Conservation (phyloP, 1,140 invertebrate genomes). For the Neodiprion lecontei region DNA sequence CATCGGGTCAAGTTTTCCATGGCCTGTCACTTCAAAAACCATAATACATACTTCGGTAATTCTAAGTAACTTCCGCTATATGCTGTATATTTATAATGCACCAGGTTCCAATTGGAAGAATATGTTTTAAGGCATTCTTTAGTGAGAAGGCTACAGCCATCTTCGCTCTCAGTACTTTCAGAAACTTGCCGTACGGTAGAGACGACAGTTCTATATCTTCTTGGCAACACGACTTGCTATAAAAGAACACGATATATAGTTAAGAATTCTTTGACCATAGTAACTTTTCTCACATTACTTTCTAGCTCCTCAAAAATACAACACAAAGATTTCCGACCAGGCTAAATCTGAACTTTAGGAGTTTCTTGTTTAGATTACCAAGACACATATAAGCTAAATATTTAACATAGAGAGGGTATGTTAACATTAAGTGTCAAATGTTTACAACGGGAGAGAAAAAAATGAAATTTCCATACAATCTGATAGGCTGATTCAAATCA, state of each 20-base stretch:
- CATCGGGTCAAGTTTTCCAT: neutral
- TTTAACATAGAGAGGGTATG: too few species aligned
- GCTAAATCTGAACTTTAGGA: too few species aligned
- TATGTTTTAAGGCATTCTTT: slow-evolving; percentile 88
- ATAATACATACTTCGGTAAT: slow-evolving; percentile 74
- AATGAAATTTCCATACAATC: neutral
- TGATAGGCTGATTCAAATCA: neutral
- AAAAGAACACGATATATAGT: slow-evolving; percentile 30
- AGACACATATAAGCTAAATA: too few species aligned
- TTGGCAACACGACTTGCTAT: slow-evolving; percentile 80
- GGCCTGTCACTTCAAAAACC: neutral
- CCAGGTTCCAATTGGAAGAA: slow-evolving; percentile 83
- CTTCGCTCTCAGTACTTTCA: slow-evolving; percentile 48
- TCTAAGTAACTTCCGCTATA: slow-evolving; percentile 87
- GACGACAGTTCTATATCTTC: slow-evolving; percentile 77
- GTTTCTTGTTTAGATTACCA: too few species aligned
- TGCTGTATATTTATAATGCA: slow-evolving; percentile 86
- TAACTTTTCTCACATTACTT: too few species aligned
- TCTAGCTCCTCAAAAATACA: too few species aligned
- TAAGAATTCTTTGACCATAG: too few species aligned
- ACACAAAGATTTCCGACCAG: too few species aligned
- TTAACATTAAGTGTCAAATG: too few species aligned
- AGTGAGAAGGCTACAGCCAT: slow-evolving; percentile 75
- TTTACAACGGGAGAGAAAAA: neutral
- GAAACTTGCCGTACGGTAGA: slow-evolving; percentile 68